These are phyloP conservation scores for Scelioninae gen. 2 DNA, from an alignment of 2,888 invertebrate genomes.

Conservation along the genomic window DNA sequence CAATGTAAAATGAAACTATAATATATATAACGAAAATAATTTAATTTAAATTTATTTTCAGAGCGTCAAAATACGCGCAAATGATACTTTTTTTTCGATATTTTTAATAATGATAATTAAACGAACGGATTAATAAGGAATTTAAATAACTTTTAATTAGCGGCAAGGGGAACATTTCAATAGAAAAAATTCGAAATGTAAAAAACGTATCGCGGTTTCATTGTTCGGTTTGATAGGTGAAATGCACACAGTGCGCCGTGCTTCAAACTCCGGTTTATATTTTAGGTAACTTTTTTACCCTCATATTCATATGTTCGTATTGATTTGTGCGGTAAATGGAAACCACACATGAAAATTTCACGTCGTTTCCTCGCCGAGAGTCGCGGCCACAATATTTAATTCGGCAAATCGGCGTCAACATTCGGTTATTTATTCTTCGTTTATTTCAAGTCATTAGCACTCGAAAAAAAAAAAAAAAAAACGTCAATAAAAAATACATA, in stretches of 20 bases:
- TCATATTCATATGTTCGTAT: slow-evolving; percentile 47
- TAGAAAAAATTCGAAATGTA: slow-evolving; percentile 17
- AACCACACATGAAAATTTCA: slow-evolving; percentile 18
- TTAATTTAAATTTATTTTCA: too few species aligned
- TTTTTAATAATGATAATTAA: too few species aligned
- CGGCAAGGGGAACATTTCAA: background rate
- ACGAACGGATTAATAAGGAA: too few species aligned
- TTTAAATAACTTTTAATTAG: background rate
- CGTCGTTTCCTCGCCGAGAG: slow-evolving; percentile 2
- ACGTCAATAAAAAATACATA: background rate
- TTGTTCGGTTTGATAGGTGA: too few species aligned
- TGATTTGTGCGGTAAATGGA: slow-evolving; percentile 49
- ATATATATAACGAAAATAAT: too few species aligned
- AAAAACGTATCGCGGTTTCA: slow-evolving; percentile 7
- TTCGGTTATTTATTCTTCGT: background rate
- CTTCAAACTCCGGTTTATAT: too few species aligned
- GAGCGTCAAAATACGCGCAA: too few species aligned
- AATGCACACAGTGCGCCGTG: too few species aligned
- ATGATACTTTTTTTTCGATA: too few species aligned
- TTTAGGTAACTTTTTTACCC: slow-evolving; percentile 26
- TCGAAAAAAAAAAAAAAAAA: too few species aligned
- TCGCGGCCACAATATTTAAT: slow-evolving; percentile 15
- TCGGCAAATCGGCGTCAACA: background rate
- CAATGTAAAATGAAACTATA: too few species aligned
- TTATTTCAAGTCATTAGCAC: too few species aligned